Conservation (phyloP, 2,797 vertebrate genomes). For the Liasis olivaceus region DNA sequence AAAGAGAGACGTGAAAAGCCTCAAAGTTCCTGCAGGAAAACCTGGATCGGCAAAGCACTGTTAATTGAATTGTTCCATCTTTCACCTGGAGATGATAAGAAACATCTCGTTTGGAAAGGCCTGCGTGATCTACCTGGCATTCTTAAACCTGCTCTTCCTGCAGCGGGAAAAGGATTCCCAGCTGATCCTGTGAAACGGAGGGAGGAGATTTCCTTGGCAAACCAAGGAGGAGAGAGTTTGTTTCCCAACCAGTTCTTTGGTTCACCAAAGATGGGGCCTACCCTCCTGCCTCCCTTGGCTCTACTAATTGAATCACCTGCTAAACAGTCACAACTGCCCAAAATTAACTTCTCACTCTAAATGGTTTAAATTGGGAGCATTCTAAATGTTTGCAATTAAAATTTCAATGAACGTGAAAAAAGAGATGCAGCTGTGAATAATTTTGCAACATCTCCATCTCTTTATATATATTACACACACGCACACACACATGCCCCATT, state of each 20-base stretch:
- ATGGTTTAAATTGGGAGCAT: neutral
- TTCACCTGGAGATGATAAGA: neutral
- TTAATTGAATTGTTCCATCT: neutral
- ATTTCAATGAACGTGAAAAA: neutral
- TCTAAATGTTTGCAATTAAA: conserved; percentile 1
- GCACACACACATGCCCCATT: neutral
- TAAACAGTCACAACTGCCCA: neutral
- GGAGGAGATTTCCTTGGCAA: neutral
- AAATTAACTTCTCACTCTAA: neutral
- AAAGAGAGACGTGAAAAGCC: neutral
- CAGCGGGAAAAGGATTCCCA: no score
- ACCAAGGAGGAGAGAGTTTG: neutral
- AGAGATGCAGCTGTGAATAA: conserved; percentile 11
- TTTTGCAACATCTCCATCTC: neutral
- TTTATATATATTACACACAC: neutral
- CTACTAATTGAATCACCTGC: neutral
- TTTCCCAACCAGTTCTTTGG: neutral
- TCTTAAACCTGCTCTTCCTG: neutral
- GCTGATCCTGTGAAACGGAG: neutral
- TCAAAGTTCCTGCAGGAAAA: neutral
- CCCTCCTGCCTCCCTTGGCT: no score
- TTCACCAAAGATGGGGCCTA: neutral
- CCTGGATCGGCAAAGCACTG: neutral
- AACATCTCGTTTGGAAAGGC: neutral
- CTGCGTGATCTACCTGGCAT: neutral